phyloP scores from a whole-genome alignment of 2,888 invertebrate genomes.

The Epirrita christyi region DNA sequence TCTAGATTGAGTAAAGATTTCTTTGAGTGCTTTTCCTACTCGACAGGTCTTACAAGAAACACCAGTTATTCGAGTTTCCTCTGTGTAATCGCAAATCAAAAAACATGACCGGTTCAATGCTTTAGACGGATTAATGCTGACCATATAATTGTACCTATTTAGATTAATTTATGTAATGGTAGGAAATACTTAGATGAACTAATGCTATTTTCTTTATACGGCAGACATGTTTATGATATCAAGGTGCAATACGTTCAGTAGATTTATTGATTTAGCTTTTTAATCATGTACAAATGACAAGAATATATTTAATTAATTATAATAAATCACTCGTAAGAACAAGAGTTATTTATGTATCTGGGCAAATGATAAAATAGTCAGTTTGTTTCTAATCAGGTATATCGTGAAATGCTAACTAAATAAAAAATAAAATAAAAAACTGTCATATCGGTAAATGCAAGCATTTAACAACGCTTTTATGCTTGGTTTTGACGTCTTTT shows the following conservation, averaged over 20 bases:
- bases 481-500: no score
- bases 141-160: neutral
- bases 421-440: no score
- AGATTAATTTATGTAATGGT: neutral
- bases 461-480: no score
- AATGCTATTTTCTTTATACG: no score
- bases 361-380: no score
- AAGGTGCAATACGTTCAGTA: neutral
- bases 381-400: no score
- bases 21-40: constrained; percentile 9
- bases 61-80: constrained; percentile 24
- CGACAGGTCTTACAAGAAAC: constrained; percentile 6
- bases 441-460: no score
- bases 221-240: neutral
- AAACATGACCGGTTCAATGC: constrained; percentile 2
- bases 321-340: neutral
- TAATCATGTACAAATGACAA: neutral
- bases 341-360: no score
- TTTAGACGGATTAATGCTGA: neutral
- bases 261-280: neutral
- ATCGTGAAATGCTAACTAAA: no score
- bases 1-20: constrained; percentile 4
- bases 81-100: constrained; percentile 17
- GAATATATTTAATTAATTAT: neutral
- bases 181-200: no score